phyloP scores from a whole-genome alignment of 2,113 vertebrate species.

The Sclerurus mexicanus region DNA sequence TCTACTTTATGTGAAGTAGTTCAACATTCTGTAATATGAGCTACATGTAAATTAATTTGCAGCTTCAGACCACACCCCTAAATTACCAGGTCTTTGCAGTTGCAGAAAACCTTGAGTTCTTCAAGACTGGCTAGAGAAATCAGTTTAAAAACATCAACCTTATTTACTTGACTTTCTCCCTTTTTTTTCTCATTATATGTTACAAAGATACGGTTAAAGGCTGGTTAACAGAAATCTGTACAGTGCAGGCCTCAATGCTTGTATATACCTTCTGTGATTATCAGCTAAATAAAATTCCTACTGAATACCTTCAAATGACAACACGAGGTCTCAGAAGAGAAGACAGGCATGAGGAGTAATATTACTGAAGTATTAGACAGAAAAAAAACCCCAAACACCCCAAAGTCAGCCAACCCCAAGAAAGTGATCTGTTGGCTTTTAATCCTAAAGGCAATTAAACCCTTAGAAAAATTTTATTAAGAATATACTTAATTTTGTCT shows the following conservation, averaged over 20 bases:
- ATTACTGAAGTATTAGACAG: background rate
- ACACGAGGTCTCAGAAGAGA: background rate
- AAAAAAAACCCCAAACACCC: rapidly evolving
- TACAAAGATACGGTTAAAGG: background rate
- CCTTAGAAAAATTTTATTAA: background rate
- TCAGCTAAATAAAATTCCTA: background rate
- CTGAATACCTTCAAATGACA: background rate
- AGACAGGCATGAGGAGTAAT: background rate
- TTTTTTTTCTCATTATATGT: background rate
- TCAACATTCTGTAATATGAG: background rate
- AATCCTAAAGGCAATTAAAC: background rate
- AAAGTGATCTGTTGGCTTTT: background rate
- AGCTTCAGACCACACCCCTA: background rate
- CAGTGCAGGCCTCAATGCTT: background rate
- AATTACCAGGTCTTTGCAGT: background rate
- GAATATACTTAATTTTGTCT: background rate
- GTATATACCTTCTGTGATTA: background rate
- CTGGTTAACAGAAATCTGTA: background rate
- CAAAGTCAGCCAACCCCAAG: background rate
- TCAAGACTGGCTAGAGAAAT: background rate
- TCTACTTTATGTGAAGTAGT: background rate
- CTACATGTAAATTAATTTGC: background rate
- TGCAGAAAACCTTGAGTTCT: background rate
- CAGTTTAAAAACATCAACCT: background rate
- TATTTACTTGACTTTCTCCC: background rate